phyloP scores from a whole-genome alignment of 2,113 vertebrate genomes.

The Salvator merianae region DNA sequence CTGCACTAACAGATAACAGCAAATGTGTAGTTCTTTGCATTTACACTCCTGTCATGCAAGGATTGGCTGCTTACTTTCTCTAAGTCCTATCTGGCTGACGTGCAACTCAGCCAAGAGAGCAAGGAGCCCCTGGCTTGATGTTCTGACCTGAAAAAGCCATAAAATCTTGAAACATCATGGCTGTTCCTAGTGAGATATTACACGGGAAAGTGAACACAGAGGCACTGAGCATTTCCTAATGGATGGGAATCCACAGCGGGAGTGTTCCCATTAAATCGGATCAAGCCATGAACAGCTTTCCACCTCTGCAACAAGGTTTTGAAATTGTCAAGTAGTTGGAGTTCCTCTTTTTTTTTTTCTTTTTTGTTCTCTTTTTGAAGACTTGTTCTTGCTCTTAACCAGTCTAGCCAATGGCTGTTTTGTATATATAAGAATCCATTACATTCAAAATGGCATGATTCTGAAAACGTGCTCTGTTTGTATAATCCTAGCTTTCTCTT shows the following conservation, averaged over 20 bases:
- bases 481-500: background rate
- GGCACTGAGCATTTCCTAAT: conserved; percentile 23
- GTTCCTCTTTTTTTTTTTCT: too few species aligned
- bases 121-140: background rate
- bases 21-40: background rate
- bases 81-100: background rate
- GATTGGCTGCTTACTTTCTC: background rate
- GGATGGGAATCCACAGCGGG: background rate
- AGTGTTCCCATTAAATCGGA: conserved; percentile 23
- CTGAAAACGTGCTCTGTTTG: background rate
- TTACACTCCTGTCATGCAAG: background rate
- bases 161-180: background rate
- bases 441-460: background rate
- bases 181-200: background rate
- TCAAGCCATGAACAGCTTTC: conserved; percentile 10
- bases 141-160: conserved; percentile 1
- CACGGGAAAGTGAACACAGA: conserved; percentile 6
- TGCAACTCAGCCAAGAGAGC: background rate
- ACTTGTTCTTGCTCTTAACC: background rate
- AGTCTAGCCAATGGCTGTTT: background rate
- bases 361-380: background rate
- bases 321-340: conserved; percentile 26
- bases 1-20: background rate
- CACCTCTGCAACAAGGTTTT: conserved; percentile 25
- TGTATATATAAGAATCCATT: background rate